phyloP scores from a whole-genome alignment of 2,797 vertebrate species.

The Spinus pinus region DNA sequence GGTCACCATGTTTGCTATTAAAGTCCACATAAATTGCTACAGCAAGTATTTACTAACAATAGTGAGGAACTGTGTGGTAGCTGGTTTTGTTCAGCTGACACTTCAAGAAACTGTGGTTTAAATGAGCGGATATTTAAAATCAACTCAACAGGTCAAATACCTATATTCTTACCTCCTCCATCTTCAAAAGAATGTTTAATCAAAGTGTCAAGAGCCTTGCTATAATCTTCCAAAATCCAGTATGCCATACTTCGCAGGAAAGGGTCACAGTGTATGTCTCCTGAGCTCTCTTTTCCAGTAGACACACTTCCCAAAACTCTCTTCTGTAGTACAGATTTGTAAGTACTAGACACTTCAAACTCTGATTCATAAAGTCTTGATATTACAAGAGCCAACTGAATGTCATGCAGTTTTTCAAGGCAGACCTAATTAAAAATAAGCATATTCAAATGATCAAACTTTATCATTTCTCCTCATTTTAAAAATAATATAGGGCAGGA shows the following conservation, averaged over 20 bases:
- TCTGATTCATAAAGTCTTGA: conserved; percentile 93
- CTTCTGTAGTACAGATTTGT: conserved; percentile 90
- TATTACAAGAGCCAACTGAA: conserved; percentile 94
- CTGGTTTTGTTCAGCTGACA: not conserved
- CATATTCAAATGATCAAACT: not conserved
- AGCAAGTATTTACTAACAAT: not conserved
- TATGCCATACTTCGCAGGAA: conserved; percentile 95
- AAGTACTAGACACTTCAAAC: conserved; percentile 89
- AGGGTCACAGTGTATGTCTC: conserved; percentile 83
- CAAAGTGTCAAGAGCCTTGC: conserved; percentile 89
- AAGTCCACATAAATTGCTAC: not conserved
- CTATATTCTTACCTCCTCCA: conserved; percentile 64
- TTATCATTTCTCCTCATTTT: not conserved
- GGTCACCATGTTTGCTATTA: not conserved
- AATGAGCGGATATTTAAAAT: not conserved
- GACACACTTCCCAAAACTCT: conserved; percentile 86
- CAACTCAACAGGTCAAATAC: not conserved
- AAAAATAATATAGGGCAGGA: not conserved
- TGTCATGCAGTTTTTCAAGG: conserved; percentile 93
- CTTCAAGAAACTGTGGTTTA: not conserved
- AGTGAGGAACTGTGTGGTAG: not conserved
- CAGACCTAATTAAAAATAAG: conserved; percentile 83
- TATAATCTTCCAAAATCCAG: conserved; percentile 96
- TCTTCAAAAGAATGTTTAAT: conserved; percentile 82
- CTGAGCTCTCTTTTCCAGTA: conserved; percentile 72